Evolutionary conservation across 2,888 invertebrate genomes (phyloP).

Genomic region (Thysanoteuthis rhombus): DNA sequence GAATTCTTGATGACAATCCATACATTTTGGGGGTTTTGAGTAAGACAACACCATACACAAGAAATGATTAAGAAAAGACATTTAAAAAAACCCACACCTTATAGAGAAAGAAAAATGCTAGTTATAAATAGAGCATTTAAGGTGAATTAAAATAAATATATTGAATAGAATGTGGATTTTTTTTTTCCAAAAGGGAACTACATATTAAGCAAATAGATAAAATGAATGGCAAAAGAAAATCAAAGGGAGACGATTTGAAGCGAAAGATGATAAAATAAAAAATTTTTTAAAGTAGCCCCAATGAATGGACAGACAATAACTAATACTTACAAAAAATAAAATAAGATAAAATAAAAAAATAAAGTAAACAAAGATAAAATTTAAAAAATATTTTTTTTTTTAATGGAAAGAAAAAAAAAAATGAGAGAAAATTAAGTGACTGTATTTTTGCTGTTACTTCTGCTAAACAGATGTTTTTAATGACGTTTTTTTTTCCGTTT

Average conservation of each 20-base stretch:
- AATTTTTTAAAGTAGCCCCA: neutral
- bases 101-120: no score
- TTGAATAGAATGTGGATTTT: no score
- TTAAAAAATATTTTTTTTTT: neutral
- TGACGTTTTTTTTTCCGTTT: conserved; percentile 53
- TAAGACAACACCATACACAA: no score
- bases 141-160: no score
- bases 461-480: conserved; percentile 36
- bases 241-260: neutral
- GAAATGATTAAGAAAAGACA: no score
- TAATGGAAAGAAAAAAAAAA: neutral
- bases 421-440: neutral
- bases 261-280: neutral
- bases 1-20: no score
- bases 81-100: no score
- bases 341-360: neutral
- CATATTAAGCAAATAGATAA: neutral
- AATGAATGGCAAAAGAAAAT: neutral
- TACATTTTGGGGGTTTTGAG: no score
- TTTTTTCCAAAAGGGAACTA: neutral
- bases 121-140: no score
- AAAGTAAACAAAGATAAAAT: neutral
- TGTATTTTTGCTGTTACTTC: neutral
- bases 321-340: neutral
- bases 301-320: neutral